Evolutionary conservation across 92 coral and sea anemone genomes (phyloP).

Genomic region (Hydrozoanthus gracilis): DNA sequence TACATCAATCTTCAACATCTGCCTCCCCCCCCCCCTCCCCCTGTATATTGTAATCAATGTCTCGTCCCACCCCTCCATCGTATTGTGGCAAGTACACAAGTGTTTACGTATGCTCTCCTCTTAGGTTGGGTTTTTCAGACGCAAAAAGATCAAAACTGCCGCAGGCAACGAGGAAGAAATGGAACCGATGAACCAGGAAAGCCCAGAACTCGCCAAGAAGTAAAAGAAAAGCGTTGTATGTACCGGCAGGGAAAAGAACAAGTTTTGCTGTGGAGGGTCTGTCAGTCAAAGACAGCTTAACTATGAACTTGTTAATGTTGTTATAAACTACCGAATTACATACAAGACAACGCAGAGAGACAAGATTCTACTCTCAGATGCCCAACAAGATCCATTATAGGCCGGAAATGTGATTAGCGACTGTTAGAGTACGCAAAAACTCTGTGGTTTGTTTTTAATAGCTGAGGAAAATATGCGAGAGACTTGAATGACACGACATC

Average conservation of each 20-base stretch:
- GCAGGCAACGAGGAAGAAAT: conserved; percentile 69
- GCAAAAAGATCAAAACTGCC: conserved; percentile 77
- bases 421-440: no score
- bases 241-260: neutral
- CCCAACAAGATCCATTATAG: no score
- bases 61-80: no score
- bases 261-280: neutral
- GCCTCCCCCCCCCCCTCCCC: neutral
- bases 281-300: neutral
- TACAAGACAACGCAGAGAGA: neutral
- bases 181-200: conserved; percentile 49
- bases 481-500: no score
- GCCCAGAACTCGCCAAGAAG: neutral
- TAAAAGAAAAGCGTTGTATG: neutral
- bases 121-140: conserved; percentile 87
- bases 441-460: no score
- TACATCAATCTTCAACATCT: neutral
- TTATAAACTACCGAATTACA: neutral
- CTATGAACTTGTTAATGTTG: neutral
- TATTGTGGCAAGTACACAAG: neutral
- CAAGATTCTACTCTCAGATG: no score
- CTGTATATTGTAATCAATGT: no score
- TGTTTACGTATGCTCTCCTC: conserved; percentile 2
- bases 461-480: no score
- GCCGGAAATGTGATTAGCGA: no score